Conservation (phyloP, 1,140 invertebrate genomes). For the Euwallacea fornicatus region DNA sequence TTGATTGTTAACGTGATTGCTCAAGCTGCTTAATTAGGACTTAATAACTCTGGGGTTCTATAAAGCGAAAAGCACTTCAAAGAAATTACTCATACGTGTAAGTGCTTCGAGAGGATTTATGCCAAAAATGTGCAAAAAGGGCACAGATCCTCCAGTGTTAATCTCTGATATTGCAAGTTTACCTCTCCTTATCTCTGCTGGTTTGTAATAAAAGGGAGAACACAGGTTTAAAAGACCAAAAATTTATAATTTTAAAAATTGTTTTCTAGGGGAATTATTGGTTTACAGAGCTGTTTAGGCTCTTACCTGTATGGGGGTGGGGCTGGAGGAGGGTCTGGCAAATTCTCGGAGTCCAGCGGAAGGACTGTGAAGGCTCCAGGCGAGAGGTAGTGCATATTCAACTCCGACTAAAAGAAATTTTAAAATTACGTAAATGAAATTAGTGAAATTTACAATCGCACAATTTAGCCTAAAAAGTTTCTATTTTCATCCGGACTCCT, state of each 20-base stretch:
- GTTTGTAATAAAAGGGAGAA: slow-evolving; percentile 17
- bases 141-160: too few relatives aligned
- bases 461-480: too few relatives aligned
- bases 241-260: neutral
- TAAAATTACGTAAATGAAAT: slow-evolving; percentile 20
- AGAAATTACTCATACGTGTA: too few relatives aligned
- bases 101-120: neutral
- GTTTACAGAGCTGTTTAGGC: neutral
- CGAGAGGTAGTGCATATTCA: slow-evolving; percentile 46
- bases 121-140: slow-evolving; percentile 1
- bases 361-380: slow-evolving; percentile 52
- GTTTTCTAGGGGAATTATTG: neutral
- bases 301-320: slow-evolving; percentile 49
- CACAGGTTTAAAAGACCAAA: neutral
- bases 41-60: too few relatives aligned
- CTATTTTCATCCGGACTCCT: neutral
- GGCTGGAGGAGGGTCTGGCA: slow-evolving; percentile 47
- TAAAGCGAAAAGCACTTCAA: too few relatives aligned
- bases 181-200: slow-evolving; percentile 21
- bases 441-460: neutral
- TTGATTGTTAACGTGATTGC: too few relatives aligned
- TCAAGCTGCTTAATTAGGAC: too few relatives aligned
- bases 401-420: slow-evolving; percentile 36
- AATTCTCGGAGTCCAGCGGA: slow-evolving; percentile 42
- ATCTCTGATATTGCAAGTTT: neutral